Evolutionary conservation across 2,113 vertebrate genomes (phyloP).

Genomic region (Thamnophis sirtalis): DNA sequence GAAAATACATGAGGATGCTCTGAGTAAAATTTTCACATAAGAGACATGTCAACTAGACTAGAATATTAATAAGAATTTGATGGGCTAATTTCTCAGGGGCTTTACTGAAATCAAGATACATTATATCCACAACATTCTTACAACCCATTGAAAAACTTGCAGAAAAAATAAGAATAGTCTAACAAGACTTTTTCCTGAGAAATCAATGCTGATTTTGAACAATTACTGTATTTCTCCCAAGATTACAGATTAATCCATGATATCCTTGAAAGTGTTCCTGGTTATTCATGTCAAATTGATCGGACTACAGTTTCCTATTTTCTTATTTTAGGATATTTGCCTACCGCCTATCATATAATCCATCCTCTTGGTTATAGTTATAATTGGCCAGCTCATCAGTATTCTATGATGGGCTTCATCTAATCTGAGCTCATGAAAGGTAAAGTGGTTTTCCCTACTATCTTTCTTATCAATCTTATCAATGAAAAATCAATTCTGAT

Average conservation of each 20-base stretch:
- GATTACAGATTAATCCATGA: background rate
- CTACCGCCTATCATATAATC: background rate
- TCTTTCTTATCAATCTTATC: background rate
- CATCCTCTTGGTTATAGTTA: background rate
- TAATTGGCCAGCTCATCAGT: background rate
- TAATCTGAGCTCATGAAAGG: background rate
- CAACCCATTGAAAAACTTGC: background rate
- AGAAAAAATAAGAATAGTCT: background rate
- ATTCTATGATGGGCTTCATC: background rate
- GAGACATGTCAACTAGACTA: background rate
- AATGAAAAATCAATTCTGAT: background rate
- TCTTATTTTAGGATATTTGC: background rate
- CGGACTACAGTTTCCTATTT: background rate
- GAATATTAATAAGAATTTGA: background rate
- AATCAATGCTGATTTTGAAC: background rate
- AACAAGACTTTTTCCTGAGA: background rate
- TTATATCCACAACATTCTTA: background rate
- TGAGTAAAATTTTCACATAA: background rate
- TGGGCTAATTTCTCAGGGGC: background rate
- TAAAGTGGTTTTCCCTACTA: background rate
- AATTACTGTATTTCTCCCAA: background rate
- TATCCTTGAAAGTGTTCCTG: background rate
- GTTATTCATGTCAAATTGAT: background rate
- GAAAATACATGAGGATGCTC: background rate
- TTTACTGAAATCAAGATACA: background rate